Evolutionary conservation across 2,888 invertebrate genomes (phyloP), one percentile per base, ranked within the genome.

Genomic region (Micropterix aruncella): DNA sequence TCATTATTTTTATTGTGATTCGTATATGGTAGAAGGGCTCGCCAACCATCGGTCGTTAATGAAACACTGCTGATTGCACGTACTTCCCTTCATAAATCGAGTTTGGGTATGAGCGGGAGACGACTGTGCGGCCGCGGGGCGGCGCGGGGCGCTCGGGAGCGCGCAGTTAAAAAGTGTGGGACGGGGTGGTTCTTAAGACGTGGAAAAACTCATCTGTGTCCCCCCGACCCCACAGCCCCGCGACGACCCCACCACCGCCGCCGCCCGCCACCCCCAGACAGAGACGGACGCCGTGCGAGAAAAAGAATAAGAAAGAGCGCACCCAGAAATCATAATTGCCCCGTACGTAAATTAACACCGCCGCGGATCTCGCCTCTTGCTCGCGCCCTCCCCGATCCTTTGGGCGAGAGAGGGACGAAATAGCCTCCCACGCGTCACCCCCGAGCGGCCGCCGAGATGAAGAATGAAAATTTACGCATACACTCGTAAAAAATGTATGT

Each of bases 261-360:
- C 27, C 7, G 27, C 27, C 7, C 27, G 27, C 27, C 7, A 7
- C 27, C 27, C 27, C 7, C n/a, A n/a, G n/a, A n/a, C n/a, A n/a
- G n/a, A n/a, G n/a, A n/a, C n/a, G n/a, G n/a, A n/a, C n/a, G 27
- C 27, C 27, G 27, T 27, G 27, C 27, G 27, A 27, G 12, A 27
- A 27, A 27, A 27, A 5, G 27, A 27, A 27, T 27, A 27, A 27
- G 27, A 37, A 41, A 42, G 44, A 44, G 38, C 40, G 49, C 47
- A 43, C 48, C 48, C 45, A 49, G 47, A 49, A 47, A 47, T 49
- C 49, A 49, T 49, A 49, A 49, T 49, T 49, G 47, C 49, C 42
- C 47, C 41, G 42, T 46, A 47, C 49, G 47, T 43, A 49, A 49
- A 49, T 49, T 49, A 49, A 49, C 48, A 46, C 48, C 49, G 46